phyloP scores from a whole-genome alignment of 2,113 vertebrate genomes.

The Xenus cinereus region DNA sequence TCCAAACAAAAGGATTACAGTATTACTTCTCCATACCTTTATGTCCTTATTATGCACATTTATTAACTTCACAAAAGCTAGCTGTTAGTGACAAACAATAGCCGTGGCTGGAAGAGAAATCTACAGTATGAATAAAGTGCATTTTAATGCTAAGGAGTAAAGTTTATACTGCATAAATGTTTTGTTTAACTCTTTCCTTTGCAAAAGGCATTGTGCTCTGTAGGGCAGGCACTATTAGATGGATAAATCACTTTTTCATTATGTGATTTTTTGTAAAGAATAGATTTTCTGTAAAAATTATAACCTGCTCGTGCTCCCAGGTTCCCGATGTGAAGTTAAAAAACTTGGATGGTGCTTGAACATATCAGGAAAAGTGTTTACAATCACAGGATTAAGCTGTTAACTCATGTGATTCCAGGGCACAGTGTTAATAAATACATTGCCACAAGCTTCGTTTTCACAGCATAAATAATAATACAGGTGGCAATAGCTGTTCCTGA shows the following conservation, averaged over 20 bases:
- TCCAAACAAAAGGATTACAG: conserved; percentile 96
- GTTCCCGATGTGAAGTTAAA: conserved; percentile 53
- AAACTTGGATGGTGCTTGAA: conserved; percentile 41
- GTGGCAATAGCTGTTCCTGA: conserved; percentile 75
- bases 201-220: conserved; percentile 45
- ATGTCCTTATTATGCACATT: conserved; percentile 91
- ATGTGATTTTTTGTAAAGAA: not conserved
- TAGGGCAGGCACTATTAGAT: not conserved
- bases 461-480: conserved; percentile 79
- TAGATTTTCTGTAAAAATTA: conserved; percentile 22
- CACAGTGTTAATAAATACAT: conserved; percentile 76
- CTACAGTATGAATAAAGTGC: conserved; percentile 78
- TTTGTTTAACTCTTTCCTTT: conserved; percentile 76
- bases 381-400: conserved; percentile 71
- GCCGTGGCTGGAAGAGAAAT: conserved; percentile 85
- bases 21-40: conserved; percentile 96
- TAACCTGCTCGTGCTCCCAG: conserved; percentile 5
- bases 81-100: conserved; percentile 91
- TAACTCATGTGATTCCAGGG: conserved; percentile 70
- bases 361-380: conserved; percentile 61
- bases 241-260: conserved; percentile 36
- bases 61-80: conserved; percentile 88
- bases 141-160: conserved; percentile 80
- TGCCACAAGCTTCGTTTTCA: conserved; percentile 75
- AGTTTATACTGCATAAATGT: conserved; percentile 76